These are phyloP conservation scores for Sitodiplosis mosellana DNA, from an alignment of 1,140 invertebrate species.

Conservation along the genomic window DNA sequence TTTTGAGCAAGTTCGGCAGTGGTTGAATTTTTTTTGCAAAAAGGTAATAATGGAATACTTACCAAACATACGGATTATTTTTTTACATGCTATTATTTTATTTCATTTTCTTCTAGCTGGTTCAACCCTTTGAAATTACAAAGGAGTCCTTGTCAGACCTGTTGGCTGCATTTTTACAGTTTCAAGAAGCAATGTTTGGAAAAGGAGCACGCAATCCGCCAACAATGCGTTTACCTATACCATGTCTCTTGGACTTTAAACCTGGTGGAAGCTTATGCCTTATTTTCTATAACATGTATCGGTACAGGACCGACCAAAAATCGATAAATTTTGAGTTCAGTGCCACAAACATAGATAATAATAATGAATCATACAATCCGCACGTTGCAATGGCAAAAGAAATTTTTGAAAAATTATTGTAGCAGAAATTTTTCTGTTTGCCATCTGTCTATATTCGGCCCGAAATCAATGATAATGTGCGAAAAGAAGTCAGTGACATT, in stretches of 20 bases:
- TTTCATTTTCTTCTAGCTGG: constrained; percentile 32
- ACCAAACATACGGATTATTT: background rate
- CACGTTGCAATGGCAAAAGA: constrained; percentile 88
- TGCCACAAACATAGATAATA: constrained; percentile 32
- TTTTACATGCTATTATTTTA: background rate
- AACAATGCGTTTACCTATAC: constrained; percentile 44
- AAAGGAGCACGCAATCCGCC: constrained; percentile 65
- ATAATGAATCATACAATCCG: constrained; percentile 75
- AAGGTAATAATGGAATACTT: constrained; percentile 52
- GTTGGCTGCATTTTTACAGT: constrained; percentile 77
- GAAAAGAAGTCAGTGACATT: constrained; percentile 74
- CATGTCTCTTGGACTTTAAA: constrained; percentile 90
- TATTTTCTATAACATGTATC: constrained; percentile 82
- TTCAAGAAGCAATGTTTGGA: constrained; percentile 90
- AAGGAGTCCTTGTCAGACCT: constrained; percentile 75
- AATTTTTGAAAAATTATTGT: constrained; percentile 70
- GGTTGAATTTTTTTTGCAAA: constrained; percentile 91
- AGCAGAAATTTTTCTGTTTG: constrained; percentile 57
- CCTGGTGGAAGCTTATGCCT: constrained; percentile 80
- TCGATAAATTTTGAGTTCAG: constrained; percentile 85
- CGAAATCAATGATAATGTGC: constrained; percentile 70
- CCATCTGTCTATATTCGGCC: constrained; percentile 66
- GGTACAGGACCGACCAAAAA: constrained; percentile 88
- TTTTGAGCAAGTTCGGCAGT: constrained; percentile 77
- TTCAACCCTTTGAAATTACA: constrained; percentile 79